Evolutionary conservation across 2,113 vertebrate genomes (phyloP), one percentile per base, ranked within the genome.

Genomic region (Neodon shergylaensis): DNA sequence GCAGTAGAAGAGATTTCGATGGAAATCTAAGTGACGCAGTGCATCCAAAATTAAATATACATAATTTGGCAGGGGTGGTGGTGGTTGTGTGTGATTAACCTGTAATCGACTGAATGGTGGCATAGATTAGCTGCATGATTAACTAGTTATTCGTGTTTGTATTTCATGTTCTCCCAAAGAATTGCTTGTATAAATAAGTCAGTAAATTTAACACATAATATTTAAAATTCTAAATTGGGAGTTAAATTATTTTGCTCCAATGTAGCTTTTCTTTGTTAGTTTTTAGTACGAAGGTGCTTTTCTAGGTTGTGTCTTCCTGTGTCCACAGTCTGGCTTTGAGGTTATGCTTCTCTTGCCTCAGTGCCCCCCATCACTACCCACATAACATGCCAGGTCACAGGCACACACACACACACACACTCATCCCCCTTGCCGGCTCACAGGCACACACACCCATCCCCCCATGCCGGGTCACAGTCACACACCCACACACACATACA

Each of bases 221-320:
- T 88, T 90, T 90, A 74, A 76, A 84, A 22, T 95, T 97, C 88
- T 88, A 92, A 97, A 91, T 94, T 93, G 87, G 63, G 28, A 92
- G 79, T 83, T 91, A 87, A 92, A 19, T 92, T 78, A 54, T 73
- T 94, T 87, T 82, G 21, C 7, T 17, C 33, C 26, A 78, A 49
- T 22, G 7, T 77, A 91, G n/a, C 63, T 79, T 92, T 88, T 77
- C n/a, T 54, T 52, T 94, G 26, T 90, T 87, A 24, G 39, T 83
- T 76, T 73, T 36, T 36, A 58, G 36, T 42, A 28, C 42, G 76
- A 19, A 44, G 28, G 3, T 4, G 2, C n/a, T 76, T 76, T 17
- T 47, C 61, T 52, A 42, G n/a, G 0, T 24, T 42, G 4, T 33
- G 52, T 22, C n/a, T 31, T 74, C 16, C 49, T 42, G 11, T 24